These are phyloP conservation scores for Pangasius mekongensis DNA, from an alignment of 2,797 vertebrate species.

Conservation along the genomic window DNA sequence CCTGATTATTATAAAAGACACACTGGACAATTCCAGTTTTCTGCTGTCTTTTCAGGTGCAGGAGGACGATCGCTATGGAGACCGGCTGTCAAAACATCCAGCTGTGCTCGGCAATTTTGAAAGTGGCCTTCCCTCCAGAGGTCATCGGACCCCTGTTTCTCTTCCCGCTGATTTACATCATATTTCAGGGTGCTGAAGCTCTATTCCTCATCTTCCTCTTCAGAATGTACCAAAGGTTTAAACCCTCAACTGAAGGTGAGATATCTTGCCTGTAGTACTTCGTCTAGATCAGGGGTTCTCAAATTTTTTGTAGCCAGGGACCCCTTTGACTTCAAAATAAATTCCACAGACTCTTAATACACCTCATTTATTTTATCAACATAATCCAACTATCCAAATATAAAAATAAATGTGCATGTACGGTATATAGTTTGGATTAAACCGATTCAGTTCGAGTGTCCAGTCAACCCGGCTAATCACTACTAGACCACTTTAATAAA, in stretches of 20 bases:
- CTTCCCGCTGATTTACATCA: constrained; percentile 83
- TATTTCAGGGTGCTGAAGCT: constrained; percentile 79
- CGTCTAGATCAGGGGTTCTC: neutral
- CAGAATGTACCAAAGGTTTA: constrained; percentile 71
- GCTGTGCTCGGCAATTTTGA: constrained; percentile 81
- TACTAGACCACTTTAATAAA: neutral
- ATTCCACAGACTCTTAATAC: neutral
- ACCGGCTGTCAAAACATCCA: constrained; percentile 87
- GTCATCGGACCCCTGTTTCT: constrained; percentile 80
- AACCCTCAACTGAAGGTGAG: constrained; percentile 43
- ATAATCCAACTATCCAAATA: neutral
- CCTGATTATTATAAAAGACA: neutral
- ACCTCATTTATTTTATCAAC: neutral
- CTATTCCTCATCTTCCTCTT: constrained; percentile 77
- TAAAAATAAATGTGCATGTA: neutral
- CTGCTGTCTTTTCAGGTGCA: constrained; percentile 67
- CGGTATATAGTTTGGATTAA: neutral
- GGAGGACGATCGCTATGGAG: constrained; percentile 80
- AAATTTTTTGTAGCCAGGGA: no score
- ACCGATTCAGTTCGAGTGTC: neutral
- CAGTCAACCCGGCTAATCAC: neutral
- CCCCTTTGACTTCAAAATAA: neutral
- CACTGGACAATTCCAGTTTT: neutral
- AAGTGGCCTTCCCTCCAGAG: constrained; percentile 76
- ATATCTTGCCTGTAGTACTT: neutral